A percentile compares a stretch with the other conserved stretches of the same genome.
These are phyloP conservation scores for Pantherophis guttatus DNA, from an alignment of 2,113 vertebrate genomes.

Conservation along the genomic window DNA sequence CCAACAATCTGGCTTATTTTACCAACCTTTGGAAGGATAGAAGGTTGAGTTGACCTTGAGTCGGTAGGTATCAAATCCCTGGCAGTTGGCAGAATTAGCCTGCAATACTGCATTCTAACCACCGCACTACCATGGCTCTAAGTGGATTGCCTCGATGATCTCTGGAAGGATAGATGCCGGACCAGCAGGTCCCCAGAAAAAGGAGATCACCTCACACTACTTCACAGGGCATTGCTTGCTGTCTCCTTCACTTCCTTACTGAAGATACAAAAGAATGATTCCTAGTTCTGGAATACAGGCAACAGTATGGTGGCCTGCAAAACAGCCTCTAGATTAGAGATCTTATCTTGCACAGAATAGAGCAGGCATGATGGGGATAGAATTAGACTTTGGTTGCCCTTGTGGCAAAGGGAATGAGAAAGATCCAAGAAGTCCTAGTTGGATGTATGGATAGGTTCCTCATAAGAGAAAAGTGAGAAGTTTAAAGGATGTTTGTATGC, in stretches of 20 bases:
- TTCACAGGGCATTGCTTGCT: not conserved
- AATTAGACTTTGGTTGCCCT: not conserved
- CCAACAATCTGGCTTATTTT: not conserved
- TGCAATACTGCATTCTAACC: not conserved
- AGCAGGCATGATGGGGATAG: not conserved
- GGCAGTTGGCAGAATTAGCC: not conserved
- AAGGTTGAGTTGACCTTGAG: not conserved
- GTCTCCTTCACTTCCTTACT: not conserved
- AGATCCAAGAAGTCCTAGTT: not conserved
- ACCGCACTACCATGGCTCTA: not conserved
- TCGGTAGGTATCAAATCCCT: not conserved
- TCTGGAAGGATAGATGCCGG: not conserved
- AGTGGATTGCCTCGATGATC: not conserved
- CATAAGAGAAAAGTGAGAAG: not conserved
- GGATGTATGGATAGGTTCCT: not conserved
- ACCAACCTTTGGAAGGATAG: not conserved
- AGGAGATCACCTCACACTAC: not conserved
- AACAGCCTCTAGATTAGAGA: not conserved
- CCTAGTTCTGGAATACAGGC: not conserved
- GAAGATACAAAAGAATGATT: not conserved
- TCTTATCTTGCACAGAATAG: not conserved
- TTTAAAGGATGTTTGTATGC: not conserved
- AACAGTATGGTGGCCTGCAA: not conserved
- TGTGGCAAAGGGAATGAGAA: not conserved
- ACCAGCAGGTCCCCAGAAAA: not conserved